Evolutionary conservation across 2,888 invertebrate species (phyloP), one percentile per base, ranked within the genome.

Genomic region (Eristalinus aeneus): DNA sequence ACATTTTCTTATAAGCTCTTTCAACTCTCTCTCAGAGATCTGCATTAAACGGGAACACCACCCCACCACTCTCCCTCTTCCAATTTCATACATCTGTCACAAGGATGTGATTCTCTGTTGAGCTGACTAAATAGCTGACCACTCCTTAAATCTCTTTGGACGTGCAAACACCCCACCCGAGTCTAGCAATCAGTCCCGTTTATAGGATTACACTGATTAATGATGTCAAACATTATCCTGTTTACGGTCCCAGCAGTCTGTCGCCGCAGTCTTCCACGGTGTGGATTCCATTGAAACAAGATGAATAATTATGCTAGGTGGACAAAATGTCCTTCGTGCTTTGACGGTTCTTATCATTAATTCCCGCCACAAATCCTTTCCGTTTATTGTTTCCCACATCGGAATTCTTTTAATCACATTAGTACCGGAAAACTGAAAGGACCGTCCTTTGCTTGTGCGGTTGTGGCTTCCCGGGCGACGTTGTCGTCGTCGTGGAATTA

Each of bases 401-500:
- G 82, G 65, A 71, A 82, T 82, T 82, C 78, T 56, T 86, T 86
- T 86, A 86, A 86, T 86, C 86, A 86, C 86, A 86, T 86, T 86
- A 82, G 82, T 86, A 71, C 69, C 36, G 16, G 23, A 8, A 31
- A 27, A n/a, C 58, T 58, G 27, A 22, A 27, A 22, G 58, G 12
- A 58, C 58, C 4, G 11, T 16, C 60, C 69, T 72, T 77, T 16
- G 46, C 46, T 16, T 8, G 46, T 56, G 53, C 65, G 23, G 1
- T 34, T 34, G 1, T 32, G 23, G 20, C 53, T 34, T 32, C 61
- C 60, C 23, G 60, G 74, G 69, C 34, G 68, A 2, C 27, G 27
- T 27, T 5, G 27, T 5, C 27, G 27, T 27, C 27, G 27, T 71
- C 74, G 69, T 56, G 31, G 74, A 74, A 69, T 82, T 86, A 86